A percentile compares a stretch with the other conserved stretches of the same genome.
Evolutionary conservation across 2,888 invertebrate species (phyloP).

Genomic region (Limnephilus marmoratus): DNA sequence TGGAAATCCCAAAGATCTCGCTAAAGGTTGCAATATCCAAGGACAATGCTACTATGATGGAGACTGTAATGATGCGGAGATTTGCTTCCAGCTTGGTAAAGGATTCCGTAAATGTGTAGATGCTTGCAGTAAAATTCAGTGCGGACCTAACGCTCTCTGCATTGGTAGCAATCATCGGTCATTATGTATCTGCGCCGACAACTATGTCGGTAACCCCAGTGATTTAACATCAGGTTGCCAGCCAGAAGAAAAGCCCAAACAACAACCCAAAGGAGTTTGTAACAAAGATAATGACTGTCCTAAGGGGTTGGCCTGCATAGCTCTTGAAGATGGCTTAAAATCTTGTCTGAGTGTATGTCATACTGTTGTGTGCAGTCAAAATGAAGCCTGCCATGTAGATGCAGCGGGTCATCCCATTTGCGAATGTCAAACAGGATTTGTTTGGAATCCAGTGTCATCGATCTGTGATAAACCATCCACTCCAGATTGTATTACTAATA

Average conservation of each 20-base stretch:
- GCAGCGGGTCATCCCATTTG: constrained; percentile 84
- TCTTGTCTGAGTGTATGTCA: constrained; percentile 88
- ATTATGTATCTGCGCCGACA: constrained; percentile 90
- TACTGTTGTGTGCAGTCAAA: constrained; percentile 88
- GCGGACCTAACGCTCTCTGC: constrained; percentile 93
- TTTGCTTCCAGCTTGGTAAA: constrained; percentile 91
- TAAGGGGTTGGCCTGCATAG: constrained; percentile 83
- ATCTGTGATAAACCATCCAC: constrained; percentile 91
- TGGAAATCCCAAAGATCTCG: constrained; percentile 85
- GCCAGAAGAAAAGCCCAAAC: constrained; percentile 79
- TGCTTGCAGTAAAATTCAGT: constrained; percentile 91
- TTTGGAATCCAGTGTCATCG: constrained; percentile 90
- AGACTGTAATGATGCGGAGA: constrained; percentile 89
- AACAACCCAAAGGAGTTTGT: constrained; percentile 80
- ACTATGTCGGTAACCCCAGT: constrained; percentile 88
- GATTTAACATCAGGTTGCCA: constrained; percentile 89
- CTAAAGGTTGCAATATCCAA: constrained; percentile 83
- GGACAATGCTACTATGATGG: constrained; percentile 89
- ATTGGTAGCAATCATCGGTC: constrained; percentile 90
- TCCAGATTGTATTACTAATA: constrained; percentile 85
- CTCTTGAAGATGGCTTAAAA: constrained; percentile 79
- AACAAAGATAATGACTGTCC: constrained; percentile 84
- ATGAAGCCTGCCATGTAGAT: constrained; percentile 87
- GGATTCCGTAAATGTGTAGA: constrained; percentile 90
- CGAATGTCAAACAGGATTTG: constrained; percentile 85